phyloP scores from a whole-genome alignment of 2,797 vertebrate species.

The Odontamblyopus rebecca region DNA sequence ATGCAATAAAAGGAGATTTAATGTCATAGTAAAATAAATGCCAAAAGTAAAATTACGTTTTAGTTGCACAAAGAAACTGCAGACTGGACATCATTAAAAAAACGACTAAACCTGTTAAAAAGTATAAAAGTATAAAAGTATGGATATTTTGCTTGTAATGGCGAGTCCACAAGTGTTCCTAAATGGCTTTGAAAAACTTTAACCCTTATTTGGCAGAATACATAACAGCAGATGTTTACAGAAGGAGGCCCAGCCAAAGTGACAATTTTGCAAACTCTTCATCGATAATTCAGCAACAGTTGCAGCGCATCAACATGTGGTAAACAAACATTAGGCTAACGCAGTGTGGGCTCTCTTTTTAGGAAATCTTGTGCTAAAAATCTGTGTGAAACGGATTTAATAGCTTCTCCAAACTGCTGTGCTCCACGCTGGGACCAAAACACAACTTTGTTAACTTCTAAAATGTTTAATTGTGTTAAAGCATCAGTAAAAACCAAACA shows the following conservation, averaged over 20 bases:
- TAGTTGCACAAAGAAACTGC: not conserved
- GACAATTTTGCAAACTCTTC: slow-evolving; percentile 26
- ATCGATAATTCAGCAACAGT: slow-evolving; percentile 54
- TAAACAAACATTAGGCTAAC: slow-evolving; percentile 43
- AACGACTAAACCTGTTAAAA: too few species aligned
- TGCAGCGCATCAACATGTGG: slow-evolving; percentile 28
- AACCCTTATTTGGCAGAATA: not conserved
- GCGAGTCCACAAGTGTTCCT: not conserved
- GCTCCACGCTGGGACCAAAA: slow-evolving; percentile 8
- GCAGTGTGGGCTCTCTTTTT: slow-evolving; percentile 12
- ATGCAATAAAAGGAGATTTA: not conserved
- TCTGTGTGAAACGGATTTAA: slow-evolving; percentile 29
- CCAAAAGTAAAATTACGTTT: not conserved
- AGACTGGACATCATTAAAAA: not conserved
- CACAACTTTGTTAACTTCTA: slow-evolving; percentile 15
- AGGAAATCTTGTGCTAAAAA: slow-evolving; percentile 25
- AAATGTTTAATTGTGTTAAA: slow-evolving; percentile 40
- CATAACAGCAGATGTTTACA: slow-evolving; percentile 5
- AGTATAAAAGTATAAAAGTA: too few species aligned
- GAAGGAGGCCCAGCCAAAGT: slow-evolving; percentile 25
- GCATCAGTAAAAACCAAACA: slow-evolving; percentile 30
- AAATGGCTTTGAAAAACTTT: not conserved
- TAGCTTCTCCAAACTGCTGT: slow-evolving; percentile 31
- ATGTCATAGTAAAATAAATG: not conserved
- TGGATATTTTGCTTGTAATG: not conserved